phyloP scores from a whole-genome alignment of 2,888 invertebrate genomes.

The Plemyria rubiginata region DNA sequence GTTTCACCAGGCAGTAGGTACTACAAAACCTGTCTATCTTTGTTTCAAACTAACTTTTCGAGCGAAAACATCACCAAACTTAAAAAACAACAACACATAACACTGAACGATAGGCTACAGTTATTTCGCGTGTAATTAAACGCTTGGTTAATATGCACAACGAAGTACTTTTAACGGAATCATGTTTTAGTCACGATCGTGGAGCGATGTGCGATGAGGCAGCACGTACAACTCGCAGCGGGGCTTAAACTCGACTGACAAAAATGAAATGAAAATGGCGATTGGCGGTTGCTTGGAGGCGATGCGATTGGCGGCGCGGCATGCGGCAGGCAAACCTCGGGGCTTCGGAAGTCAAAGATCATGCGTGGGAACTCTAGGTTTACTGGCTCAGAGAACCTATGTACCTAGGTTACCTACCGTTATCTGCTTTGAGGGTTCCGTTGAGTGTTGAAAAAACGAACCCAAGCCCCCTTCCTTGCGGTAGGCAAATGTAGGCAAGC shows the following conservation, averaged over 20 bases:
- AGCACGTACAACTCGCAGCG: slow-evolving; percentile 51
- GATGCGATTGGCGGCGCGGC: slow-evolving; percentile 2
- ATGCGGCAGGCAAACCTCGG: slow-evolving; percentile 1
- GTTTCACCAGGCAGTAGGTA: slow-evolving; percentile 10
- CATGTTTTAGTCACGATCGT: slow-evolving; percentile 62
- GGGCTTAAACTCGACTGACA: slow-evolving; percentile 71
- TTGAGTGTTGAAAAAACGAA: too few species aligned
- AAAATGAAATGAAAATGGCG: slow-evolving; percentile 60
- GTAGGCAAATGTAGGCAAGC: too few species aligned
- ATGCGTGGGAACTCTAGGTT: slow-evolving; percentile 10
- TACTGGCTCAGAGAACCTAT: background rate
- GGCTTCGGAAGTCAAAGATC: slow-evolving; percentile 23
- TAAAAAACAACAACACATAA: slow-evolving; percentile 26
- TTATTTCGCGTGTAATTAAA: slow-evolving; percentile 44
- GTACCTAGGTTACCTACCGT: background rate
- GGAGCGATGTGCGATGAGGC: slow-evolving; percentile 42
- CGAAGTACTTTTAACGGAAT: slow-evolving; percentile 50
- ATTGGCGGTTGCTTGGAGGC: slow-evolving; percentile 20
- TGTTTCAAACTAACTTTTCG: slow-evolving; percentile 42
- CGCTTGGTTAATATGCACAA: slow-evolving; percentile 43
- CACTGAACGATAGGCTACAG: slow-evolving; percentile 36
- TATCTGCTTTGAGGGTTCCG: too few species aligned
- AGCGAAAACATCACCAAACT: slow-evolving; percentile 37
- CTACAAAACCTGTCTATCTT: slow-evolving; percentile 29
- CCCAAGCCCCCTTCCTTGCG: too few species aligned